phyloP scores from a whole-genome alignment of 2,113 vertebrate genomes.

The Cheirogaleus medius region DNA sequence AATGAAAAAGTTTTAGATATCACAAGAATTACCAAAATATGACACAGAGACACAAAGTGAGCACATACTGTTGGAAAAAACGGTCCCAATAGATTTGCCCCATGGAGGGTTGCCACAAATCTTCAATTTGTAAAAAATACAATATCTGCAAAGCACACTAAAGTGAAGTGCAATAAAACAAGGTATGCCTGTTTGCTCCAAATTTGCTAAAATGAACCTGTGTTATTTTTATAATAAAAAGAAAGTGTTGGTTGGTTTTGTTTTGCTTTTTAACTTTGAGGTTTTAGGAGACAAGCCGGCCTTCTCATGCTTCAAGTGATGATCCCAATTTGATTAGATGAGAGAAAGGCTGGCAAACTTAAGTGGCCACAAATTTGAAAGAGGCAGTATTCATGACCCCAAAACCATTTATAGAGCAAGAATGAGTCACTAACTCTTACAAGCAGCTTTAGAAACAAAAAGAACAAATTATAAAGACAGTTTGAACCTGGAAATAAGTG shows the following conservation, averaged over 20 bases:
- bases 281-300: background rate
- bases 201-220: background rate
- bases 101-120: background rate
- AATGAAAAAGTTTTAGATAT: background rate
- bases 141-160: background rate
- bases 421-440: background rate
- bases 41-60: background rate
- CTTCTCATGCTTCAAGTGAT: background rate
- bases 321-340: background rate
- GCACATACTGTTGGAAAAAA: background rate
- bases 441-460: background rate
- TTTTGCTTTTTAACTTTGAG: background rate
- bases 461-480: background rate
- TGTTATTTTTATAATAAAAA: background rate
- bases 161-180: background rate
- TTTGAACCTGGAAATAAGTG: background rate
- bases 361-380: slow-evolving; percentile 22
- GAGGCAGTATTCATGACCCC: background rate
- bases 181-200: background rate
- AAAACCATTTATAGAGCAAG: background rate
- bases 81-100: background rate
- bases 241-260: background rate
- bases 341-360: background rate
- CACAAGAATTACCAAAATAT: background rate
- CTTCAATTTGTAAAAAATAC: background rate